These are phyloP conservation scores for Dufourea novaeangliae DNA, from an alignment of 1,140 invertebrate species.

Conservation along the genomic window DNA sequence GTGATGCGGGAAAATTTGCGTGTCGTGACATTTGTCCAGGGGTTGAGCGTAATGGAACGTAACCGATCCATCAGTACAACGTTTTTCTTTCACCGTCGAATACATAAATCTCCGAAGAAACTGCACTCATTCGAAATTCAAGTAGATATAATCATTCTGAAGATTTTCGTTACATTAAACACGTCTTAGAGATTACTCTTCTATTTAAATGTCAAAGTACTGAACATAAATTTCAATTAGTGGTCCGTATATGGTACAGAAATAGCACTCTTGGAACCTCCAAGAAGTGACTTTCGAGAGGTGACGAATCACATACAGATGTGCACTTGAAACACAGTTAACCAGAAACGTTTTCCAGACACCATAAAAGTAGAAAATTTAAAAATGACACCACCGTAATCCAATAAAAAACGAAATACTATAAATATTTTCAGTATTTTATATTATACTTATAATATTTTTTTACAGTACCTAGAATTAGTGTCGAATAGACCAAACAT, in stretches of 20 bases:
- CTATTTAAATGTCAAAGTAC: neutral
- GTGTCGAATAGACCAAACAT: neutral
- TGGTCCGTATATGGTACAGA: neutral
- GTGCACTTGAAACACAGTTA: neutral
- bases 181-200: no score
- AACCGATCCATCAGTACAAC: slow-evolving; percentile 28
- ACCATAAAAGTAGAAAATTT: neutral
- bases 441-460: no score
- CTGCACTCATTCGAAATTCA: neutral
- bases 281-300: neutral
- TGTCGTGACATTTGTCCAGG: slow-evolving; percentile 13
- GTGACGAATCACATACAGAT: slow-evolving; percentile 18
- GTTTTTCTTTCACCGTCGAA: slow-evolving; percentile 3
- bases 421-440: neutral
- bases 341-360: neutral
- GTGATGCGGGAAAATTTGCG: slow-evolving; percentile 41
- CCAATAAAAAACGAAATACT: neutral
- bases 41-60: slow-evolving; percentile 16
- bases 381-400: neutral
- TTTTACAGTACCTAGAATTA: neutral
- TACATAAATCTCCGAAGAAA: neutral
- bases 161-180: no score
- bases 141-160: no score
- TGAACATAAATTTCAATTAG: neutral
- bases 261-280: neutral